Base-by-base conservation (phyloP, 1,140 invertebrate species). In the Nephila pilipes region DNA sequence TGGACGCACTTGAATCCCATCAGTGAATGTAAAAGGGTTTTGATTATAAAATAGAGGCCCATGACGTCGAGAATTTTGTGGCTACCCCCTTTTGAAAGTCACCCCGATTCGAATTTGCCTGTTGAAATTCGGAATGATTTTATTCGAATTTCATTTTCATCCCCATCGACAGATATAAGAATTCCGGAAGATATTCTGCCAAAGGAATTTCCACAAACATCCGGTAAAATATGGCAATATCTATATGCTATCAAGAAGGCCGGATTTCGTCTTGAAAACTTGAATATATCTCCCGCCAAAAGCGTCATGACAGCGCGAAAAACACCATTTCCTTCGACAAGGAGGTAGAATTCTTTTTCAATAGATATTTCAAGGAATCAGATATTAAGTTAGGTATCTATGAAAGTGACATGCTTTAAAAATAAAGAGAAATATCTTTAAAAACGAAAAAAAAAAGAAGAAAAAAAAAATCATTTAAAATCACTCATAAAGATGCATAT, bases 191-290 rank as follows among this genome's bases (percentile, higher is more conserved):
- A 75, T 75, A 75, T 75, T 75, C 14, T 18, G 32, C 14, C 14
- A 32, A 36, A 75, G 69, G 32, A 75, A 75, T 75, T 18, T 32
- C 12, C 25, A 32, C 69, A 75, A 75, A 36, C 69, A 75, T 75
- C 69, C 69, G 69, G 69, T 75, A 75, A 75, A 36, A 75, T 75
- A 75, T 75, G 69, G 29, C 69, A 75, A 75, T 32, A 36, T 29
- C 25, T 75, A 16, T 36, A 29, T 14, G 12, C 6, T 29, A 29
- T 75, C 69, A 36, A 75, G 29, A 18, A 75, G 69, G 32, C 32
- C 69, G 69, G 29, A 32, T 75, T 36, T 75, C 29, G 29, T 75
- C 14, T 18, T 29, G 5, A n/a, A 25, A 29, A 65, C 16, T 12
- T 18, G 29, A 18, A 36, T 36, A 75, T 75, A 75, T 75, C 69